Conservation (phyloP, 2,113 vertebrate genomes). For the Glaucidium brasilianum region DNA sequence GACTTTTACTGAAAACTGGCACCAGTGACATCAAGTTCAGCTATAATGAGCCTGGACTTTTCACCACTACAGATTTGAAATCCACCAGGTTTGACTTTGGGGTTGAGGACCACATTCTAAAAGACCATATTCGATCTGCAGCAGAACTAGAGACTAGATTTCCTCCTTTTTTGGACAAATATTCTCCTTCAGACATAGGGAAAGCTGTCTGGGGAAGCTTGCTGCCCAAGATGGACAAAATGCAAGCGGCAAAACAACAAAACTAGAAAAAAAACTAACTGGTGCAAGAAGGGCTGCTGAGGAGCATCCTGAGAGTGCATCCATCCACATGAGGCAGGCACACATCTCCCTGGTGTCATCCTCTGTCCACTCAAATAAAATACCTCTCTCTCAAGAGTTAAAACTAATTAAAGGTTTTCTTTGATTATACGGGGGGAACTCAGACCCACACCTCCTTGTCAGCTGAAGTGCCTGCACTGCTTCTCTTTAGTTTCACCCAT, state of each 20-base stretch:
- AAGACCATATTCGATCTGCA: neutral
- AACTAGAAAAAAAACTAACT: neutral
- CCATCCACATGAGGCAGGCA: neutral
- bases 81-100: neutral
- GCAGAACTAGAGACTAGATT: neutral
- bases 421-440: neutral
- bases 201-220: neutral
- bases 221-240: neutral
- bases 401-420: neutral
- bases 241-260: neutral
- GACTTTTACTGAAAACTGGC: neutral
- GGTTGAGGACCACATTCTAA: neutral
- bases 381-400: neutral
- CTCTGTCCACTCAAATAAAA: neutral
- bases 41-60: neutral
- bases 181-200: neutral
- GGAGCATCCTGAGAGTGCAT: accelerated
- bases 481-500: slow-evolving; percentile 3
- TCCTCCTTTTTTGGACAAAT: neutral
- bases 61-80: neutral
- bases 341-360: neutral
- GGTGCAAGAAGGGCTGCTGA: neutral
- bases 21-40: neutral
- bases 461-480: neutral
- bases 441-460: neutral